A percentile compares a stretch with the other conserved stretches of the same genome.
phyloP scores from a whole-genome alignment of 2,113 vertebrate genomes.

The Campylomormyrus tamandua region DNA sequence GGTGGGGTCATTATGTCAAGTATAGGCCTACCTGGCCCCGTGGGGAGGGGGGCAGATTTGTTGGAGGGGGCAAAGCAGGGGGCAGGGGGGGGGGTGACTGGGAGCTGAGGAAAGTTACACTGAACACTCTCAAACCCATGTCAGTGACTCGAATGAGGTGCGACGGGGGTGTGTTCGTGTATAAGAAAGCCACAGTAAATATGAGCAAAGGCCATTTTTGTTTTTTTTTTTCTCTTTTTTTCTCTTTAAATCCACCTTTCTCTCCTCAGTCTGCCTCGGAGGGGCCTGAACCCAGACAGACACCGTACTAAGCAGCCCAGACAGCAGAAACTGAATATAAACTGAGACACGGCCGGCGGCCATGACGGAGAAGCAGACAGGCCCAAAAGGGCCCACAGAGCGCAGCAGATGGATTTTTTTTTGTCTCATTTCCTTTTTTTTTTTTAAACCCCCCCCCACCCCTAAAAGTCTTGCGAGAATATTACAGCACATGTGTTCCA shows the following conservation, averaged over 20 bases:
- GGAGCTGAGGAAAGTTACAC: conserved; percentile 62
- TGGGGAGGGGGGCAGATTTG: conserved; percentile 38
- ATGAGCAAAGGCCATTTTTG: conserved; percentile 64
- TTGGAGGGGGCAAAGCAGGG: conserved; percentile 32
- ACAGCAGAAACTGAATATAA: conserved; percentile 63
- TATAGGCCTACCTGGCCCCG: conserved; percentile 62
- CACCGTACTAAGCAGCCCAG: conserved; percentile 55
- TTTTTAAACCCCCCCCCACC: conserved; percentile 20
- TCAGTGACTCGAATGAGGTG: conserved; percentile 63
- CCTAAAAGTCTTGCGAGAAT: conserved; percentile 62
- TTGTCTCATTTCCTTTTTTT: conserved; percentile 35
- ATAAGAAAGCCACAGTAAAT: conserved; percentile 69
- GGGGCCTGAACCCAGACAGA: conserved; percentile 62
- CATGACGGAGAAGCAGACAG: conserved; percentile 79
- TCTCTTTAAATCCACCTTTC: conserved; percentile 36
- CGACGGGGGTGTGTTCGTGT: conserved; percentile 62
- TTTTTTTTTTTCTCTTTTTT: conserved; percentile 12
- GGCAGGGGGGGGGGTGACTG: conserved; percentile 37
- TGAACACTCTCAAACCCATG: conserved; percentile 65
- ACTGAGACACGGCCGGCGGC: conserved; percentile 58
- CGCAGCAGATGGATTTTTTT: conserved; percentile 60
- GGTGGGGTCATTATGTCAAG: conserved; percentile 57
- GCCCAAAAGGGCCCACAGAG: conserved; percentile 69
- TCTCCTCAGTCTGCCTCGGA: conserved; percentile 1
- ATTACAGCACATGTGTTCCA: conserved; percentile 64